Percentiles rank a stretch among this genome's conserved stretches.
These are phyloP conservation scores for Procavia capensis DNA, from an alignment of 2,113 vertebrate genomes.

Conservation along the genomic window DNA sequence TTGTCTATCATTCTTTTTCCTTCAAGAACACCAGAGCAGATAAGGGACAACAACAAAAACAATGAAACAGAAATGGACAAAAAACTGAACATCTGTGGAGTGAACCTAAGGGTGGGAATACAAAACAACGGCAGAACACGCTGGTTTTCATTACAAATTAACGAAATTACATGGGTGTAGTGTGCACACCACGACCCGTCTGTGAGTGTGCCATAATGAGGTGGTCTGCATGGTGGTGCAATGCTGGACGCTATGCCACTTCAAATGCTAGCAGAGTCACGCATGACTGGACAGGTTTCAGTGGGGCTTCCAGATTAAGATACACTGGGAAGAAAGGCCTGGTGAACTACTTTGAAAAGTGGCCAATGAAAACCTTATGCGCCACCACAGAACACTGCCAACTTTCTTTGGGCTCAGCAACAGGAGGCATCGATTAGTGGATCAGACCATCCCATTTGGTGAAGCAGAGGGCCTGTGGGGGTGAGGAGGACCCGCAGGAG, in stretches of 20 bases:
- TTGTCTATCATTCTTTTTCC: neutral
- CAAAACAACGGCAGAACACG: neutral
- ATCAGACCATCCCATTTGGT: neutral
- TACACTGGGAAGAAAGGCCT: neutral
- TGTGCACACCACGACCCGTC: neutral
- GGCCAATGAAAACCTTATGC: neutral
- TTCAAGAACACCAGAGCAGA: neutral
- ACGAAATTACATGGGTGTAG: neutral
- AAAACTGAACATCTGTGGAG: neutral
- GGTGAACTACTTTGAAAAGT: neutral
- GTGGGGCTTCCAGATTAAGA: neutral
- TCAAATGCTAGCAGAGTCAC: neutral
- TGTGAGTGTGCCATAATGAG: neutral
- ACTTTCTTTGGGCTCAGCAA: neutral
- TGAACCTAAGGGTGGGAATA: neutral
- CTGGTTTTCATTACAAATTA: neutral
- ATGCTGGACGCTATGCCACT: neutral
- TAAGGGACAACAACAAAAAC: neutral
- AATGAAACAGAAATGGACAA: neutral
- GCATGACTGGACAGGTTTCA: too few species aligned
- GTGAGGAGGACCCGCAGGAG: too few species aligned
- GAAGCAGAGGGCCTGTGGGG: too few species aligned
- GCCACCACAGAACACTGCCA: neutral
- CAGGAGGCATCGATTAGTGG: neutral
- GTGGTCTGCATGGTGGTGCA: neutral